Conservation (phyloP, 2,888 invertebrate species). For the Melieria crassipennis region DNA sequence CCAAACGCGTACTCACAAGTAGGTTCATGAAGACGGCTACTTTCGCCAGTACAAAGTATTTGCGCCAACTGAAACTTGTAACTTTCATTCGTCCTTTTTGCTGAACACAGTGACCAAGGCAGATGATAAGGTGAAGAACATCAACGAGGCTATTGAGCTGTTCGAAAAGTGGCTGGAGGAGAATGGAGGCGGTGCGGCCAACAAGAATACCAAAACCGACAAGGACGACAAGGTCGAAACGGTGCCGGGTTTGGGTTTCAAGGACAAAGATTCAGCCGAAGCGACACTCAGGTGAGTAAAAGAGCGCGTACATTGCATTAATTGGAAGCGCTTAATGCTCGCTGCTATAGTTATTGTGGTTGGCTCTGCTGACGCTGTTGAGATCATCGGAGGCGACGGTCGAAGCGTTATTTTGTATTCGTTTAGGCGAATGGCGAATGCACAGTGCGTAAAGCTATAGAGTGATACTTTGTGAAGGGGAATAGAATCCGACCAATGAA, state of each 20-base stretch:
- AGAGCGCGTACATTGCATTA: conserved; percentile 1
- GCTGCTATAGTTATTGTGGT: no score
- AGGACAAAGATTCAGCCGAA: conserved; percentile 78
- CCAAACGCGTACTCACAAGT: conserved; percentile 69
- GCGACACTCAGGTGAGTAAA: conserved; percentile 70
- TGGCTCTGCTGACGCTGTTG: no score
- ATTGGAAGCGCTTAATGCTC: no score
- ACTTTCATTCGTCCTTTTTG: not conserved
- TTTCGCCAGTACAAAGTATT: no score
- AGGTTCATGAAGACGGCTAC: conserved; percentile 44
- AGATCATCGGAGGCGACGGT: no score
- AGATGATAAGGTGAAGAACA: conserved; percentile 75
- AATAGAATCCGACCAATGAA: no score
- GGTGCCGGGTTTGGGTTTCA: conserved; percentile 80
- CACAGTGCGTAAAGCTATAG: no score
- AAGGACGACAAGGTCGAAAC: conserved; percentile 70
- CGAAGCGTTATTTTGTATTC: no score
- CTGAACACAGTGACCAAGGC: conserved; percentile 73
- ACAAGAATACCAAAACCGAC: conserved; percentile 66
- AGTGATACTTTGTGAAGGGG: no score
- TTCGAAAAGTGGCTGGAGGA: conserved; percentile 75
- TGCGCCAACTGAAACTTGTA: no score
- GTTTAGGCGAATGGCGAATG: no score
- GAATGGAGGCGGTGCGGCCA: conserved; percentile 64
- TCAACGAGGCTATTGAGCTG: conserved; percentile 74